A percentile compares a stretch with the other conserved stretches of the same genome.
phyloP scores from a whole-genome alignment of 2,888 invertebrate genomes.

The Amiota communis region DNA sequence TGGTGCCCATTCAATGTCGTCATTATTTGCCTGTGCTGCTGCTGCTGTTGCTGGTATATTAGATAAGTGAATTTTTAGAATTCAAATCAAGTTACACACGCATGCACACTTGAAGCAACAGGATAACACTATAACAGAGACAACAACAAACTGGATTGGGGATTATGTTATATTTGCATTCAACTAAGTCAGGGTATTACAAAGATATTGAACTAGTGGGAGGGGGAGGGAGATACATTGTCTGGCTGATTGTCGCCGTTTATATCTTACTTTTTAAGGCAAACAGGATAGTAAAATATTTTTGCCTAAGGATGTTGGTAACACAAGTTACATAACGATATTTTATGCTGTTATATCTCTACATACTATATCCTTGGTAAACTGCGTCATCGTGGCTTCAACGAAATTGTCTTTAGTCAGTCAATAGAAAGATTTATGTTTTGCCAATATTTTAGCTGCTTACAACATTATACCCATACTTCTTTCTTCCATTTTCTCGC shows the following conservation, averaged over 20 bases:
- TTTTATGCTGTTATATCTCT: no score
- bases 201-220: no score
- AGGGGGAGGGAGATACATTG: no score
- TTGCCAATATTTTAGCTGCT: conserved; percentile 46
- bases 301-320: no score
- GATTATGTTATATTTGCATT: conserved; percentile 42
- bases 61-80: conserved; percentile 40
- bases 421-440: conserved; percentile 50
- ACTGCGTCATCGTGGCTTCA: no score
- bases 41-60: conserved; percentile 25
- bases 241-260: no score
- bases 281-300: no score
- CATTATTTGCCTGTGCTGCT: conserved; percentile 54
- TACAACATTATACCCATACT: conserved; percentile 23
- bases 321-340: no score
- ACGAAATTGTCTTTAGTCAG: no score
- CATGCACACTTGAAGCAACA: background rate
- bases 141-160: conserved; percentile 35
- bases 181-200: conserved; percentile 27
- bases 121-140: background rate
- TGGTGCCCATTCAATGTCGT: no score
- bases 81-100: background rate
- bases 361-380: no score
- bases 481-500: background rate
- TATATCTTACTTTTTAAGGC: no score